These are phyloP conservation scores for Eurypyga helias DNA, from an alignment of 2,113 vertebrate species.

Conservation along the genomic window DNA sequence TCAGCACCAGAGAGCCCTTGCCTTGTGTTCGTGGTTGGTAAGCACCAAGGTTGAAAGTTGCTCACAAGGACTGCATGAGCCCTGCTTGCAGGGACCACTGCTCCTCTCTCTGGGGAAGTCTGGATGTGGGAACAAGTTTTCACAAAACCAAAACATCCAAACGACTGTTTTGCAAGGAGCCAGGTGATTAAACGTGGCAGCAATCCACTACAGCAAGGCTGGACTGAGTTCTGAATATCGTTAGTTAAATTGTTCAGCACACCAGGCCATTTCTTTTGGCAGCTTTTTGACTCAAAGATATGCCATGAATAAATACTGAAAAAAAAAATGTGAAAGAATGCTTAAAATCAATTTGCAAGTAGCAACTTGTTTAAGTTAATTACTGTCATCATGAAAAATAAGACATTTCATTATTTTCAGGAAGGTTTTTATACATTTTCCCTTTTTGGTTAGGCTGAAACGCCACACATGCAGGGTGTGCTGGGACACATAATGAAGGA, in stretches of 20 bases:
- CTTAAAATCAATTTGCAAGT: neutral
- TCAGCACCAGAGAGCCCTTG: neutral
- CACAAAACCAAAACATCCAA: neutral
- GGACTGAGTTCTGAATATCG: neutral
- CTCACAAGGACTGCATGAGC: neutral
- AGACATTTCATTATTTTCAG: neutral
- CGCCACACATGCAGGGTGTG: neutral
- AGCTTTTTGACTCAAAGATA: neutral
- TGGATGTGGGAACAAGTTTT: neutral
- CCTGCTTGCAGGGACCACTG: neutral
- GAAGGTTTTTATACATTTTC: neutral
- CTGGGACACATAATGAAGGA: neutral
- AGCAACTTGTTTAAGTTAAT: neutral
- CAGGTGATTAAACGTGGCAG: neutral
- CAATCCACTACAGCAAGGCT: neutral
- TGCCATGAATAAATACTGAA: neutral
- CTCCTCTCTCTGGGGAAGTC: neutral
- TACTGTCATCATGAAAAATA: neutral
- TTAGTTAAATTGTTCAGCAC: neutral
- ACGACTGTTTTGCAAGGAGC: neutral
- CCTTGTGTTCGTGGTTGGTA: neutral
- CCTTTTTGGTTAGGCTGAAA: neutral
- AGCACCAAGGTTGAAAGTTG: neutral
- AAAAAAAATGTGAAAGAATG: neutral
- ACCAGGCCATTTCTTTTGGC: neutral